Evolutionary conservation across 2,113 vertebrate genomes (phyloP).

Genomic region (Neomonachus schauinslandi): DNA sequence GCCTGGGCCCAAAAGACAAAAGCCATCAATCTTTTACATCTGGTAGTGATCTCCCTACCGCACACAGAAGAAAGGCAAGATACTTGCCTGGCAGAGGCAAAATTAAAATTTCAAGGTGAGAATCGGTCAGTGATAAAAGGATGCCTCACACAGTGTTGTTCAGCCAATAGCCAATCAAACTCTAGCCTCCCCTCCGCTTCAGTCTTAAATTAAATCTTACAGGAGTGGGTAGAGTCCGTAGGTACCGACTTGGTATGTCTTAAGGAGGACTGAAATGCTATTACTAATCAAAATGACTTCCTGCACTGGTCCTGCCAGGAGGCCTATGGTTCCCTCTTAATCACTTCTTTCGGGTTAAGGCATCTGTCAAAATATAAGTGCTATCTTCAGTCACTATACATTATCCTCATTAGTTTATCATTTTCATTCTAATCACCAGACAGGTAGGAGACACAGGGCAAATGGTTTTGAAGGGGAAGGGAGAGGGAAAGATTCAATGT

Average conservation of each 20-base stretch:
- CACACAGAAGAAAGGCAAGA: slow-evolving; percentile 31
- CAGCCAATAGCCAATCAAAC: slow-evolving; percentile 16
- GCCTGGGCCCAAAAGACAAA: background rate
- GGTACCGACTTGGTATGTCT: background rate
- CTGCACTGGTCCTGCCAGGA: background rate
- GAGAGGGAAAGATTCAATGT: slow-evolving; percentile 8
- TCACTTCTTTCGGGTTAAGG: slow-evolving; percentile 38
- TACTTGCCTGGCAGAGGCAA: slow-evolving; percentile 15
- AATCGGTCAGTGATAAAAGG: slow-evolving; percentile 40
- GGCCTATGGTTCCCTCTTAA: background rate
- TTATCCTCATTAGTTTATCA: slow-evolving; percentile 56
- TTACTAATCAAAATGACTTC: slow-evolving; percentile 51
- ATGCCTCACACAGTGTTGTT: background rate
- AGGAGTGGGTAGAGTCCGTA: background rate
- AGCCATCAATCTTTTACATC: background rate
- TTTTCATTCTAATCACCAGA: slow-evolving; percentile 57
- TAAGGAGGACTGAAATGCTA: slow-evolving; percentile 48
- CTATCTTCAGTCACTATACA: slow-evolving; percentile 7
- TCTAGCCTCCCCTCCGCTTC: background rate
- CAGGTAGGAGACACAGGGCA: background rate
- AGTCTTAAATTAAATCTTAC: slow-evolving; percentile 35
- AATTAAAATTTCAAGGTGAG: slow-evolving; percentile 40
- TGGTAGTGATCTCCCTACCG: background rate
- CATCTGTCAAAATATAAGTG: slow-evolving; percentile 48
- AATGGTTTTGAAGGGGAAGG: slow-evolving; percentile 25